Evolutionary conservation across 2,797 vertebrate species (phyloP).

Genomic region (Rhincodon typus): DNA sequence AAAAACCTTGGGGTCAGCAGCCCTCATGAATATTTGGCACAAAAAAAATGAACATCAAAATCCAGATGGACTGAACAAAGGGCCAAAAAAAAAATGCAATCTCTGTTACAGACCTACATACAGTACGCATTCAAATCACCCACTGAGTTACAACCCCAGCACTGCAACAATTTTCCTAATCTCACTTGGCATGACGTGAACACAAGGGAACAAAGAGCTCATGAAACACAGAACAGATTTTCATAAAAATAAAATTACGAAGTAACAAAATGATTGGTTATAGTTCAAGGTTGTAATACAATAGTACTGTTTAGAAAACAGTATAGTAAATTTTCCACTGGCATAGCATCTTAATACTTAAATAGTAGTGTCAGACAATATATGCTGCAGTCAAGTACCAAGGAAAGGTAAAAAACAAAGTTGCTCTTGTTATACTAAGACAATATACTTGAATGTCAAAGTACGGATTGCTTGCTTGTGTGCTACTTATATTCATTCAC

Average conservation of each 20-base stretch:
- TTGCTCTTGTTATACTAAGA: background rate
- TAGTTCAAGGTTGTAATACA: conserved; percentile 3
- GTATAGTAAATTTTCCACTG: background rate
- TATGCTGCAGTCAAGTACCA: background rate
- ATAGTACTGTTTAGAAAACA: background rate
- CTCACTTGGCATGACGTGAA: background rate
- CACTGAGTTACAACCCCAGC: background rate
- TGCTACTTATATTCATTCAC: background rate
- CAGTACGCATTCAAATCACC: background rate
- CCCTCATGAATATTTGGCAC: background rate
- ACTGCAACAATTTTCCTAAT: background rate
- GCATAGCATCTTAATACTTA: background rate
- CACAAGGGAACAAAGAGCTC: conserved; percentile 9
- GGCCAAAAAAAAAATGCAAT: background rate
- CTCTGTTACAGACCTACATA: background rate
- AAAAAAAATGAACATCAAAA: background rate
- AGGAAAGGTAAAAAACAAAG: background rate
- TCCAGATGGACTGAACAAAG: conserved; percentile 11
- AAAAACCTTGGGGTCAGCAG: background rate
- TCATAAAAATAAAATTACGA: background rate
- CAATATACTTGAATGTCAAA: background rate
- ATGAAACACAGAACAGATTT: background rate
- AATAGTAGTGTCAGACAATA: background rate
- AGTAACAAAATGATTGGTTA: conserved; percentile 4
- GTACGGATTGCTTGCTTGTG: background rate